phyloP scores from a whole-genome alignment of 2,888 invertebrate genomes.

The Melipona beecheii region DNA sequence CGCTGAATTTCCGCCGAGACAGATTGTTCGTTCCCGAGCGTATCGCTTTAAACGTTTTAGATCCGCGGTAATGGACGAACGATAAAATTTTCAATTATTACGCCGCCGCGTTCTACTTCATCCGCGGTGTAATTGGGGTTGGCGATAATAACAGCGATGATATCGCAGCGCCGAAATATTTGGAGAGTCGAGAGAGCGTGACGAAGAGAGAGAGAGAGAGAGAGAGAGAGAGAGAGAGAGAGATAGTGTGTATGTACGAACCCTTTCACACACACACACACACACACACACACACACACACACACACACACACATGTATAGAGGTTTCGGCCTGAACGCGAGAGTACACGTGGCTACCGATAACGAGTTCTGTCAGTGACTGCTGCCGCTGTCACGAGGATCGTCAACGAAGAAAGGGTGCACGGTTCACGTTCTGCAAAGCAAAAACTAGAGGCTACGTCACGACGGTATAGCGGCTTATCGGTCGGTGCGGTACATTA shows the following conservation, averaged over 20 bases:
- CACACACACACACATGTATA: not conserved
- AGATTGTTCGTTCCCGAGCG: not conserved
- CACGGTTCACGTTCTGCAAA: constrained; percentile 63
- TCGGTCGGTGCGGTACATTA: constrained; percentile 84
- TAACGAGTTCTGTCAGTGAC: constrained; percentile 67
- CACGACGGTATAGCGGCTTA: constrained; percentile 79
- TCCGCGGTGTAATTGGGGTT: constrained; percentile 43
- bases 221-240: not conserved
- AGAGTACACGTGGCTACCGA: constrained; percentile 46
- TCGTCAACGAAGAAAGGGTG: constrained; percentile 66
- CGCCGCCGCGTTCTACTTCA: constrained; percentile 14
- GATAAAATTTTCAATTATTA: constrained; percentile 39
- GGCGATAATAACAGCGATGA: constrained; percentile 50
- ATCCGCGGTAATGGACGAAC: constrained; percentile 13
- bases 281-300: not conserved
- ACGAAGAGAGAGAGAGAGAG: not conserved
- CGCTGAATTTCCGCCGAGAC: not conserved
- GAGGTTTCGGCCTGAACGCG: constrained; percentile 17
- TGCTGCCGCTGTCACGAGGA: constrained; percentile 66
- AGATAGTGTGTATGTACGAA: not conserved
- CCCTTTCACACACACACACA: constrained; percentile 36
- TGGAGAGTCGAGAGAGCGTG: constrained; percentile 20
- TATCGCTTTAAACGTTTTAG: constrained; percentile 12
- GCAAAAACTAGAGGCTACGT: constrained; percentile 79
- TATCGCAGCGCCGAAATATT: constrained; percentile 47